phyloP scores from a whole-genome alignment of 2,797 vertebrate species.

The Microcaecilia unicolor region DNA sequence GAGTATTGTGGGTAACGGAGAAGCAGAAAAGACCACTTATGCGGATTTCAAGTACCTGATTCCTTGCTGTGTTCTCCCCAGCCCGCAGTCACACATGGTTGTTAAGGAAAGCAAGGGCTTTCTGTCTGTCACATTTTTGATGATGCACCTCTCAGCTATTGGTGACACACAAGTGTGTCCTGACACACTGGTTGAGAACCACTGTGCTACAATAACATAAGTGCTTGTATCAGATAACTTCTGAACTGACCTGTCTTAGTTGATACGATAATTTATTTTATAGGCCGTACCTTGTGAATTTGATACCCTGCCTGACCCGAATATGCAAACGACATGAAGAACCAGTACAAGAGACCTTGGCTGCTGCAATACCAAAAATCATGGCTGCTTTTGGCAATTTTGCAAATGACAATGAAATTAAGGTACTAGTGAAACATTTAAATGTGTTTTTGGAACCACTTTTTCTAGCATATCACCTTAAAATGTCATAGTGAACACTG shows the following conservation, averaged over 20 bases:
- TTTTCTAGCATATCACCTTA: too few species aligned
- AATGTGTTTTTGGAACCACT: too few species aligned
- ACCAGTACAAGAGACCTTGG: constrained; percentile 85
- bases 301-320: constrained; percentile 84
- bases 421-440: constrained; percentile 79
- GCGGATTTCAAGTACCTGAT: too few species aligned
- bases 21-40: too few species aligned
- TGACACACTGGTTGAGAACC: too few species aligned
- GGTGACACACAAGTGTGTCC: too few species aligned
- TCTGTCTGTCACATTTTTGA: accelerated
- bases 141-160: too few species aligned
- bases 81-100: too few species aligned
- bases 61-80: too few species aligned
- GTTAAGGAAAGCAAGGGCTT: too few species aligned
- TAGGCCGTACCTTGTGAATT: constrained; percentile 91
- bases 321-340: constrained; percentile 89
- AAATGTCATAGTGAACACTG: too few species aligned
- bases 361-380: constrained; percentile 85
- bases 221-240: not conserved
- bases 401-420: constrained; percentile 91
- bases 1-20: too few species aligned
- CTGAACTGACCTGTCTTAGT: not conserved
- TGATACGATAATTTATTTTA: accelerated
- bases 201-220: not conserved
- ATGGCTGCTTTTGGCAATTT: constrained; percentile 89